Evolutionary conservation across 2,888 invertebrate genomes (phyloP).

Genomic region (Xestia sexstrigata): DNA sequence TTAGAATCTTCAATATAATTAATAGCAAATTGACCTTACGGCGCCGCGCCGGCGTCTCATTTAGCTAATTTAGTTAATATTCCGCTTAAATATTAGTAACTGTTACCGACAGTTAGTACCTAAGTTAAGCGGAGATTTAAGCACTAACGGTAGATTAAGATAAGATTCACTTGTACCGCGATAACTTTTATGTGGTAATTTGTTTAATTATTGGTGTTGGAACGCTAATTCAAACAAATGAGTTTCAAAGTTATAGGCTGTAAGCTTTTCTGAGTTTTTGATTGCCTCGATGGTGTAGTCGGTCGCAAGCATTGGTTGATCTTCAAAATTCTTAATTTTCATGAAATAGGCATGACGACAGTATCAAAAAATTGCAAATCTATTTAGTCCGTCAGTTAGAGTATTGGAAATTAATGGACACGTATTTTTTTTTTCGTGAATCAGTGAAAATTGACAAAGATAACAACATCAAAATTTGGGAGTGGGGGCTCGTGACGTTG

Average conservation of each 20-base stretch:
- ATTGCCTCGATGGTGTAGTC: neutral
- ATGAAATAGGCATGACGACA: too few species aligned
- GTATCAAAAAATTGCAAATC: too few species aligned
- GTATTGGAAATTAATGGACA: too few species aligned
- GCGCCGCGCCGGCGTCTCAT: conserved; percentile 14
- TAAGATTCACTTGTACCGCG: conserved; percentile 10
- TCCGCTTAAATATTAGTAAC: conserved; percentile 38
- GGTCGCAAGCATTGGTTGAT: too few species aligned
- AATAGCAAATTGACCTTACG: conserved; percentile 2
- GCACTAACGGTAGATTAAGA: conserved; percentile 36
- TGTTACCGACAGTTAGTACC: conserved; percentile 39
- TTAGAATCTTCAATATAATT: conserved; percentile 6
- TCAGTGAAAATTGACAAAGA: too few species aligned
- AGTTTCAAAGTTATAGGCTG: neutral
- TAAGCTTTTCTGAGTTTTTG: neutral
- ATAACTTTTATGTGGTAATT: conserved; percentile 23
- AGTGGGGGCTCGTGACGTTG: too few species aligned
- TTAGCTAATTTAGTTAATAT: conserved; percentile 31
- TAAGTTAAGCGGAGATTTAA: conserved; percentile 37
- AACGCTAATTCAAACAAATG: neutral
- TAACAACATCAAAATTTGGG: too few species aligned
- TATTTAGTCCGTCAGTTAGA: too few species aligned
- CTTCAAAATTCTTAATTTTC: too few species aligned
- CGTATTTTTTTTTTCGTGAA: too few species aligned
- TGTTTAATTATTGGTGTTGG: conserved; percentile 3